phyloP scores from a whole-genome alignment of 2,797 vertebrate species.

The Microhierax caerulescens region DNA sequence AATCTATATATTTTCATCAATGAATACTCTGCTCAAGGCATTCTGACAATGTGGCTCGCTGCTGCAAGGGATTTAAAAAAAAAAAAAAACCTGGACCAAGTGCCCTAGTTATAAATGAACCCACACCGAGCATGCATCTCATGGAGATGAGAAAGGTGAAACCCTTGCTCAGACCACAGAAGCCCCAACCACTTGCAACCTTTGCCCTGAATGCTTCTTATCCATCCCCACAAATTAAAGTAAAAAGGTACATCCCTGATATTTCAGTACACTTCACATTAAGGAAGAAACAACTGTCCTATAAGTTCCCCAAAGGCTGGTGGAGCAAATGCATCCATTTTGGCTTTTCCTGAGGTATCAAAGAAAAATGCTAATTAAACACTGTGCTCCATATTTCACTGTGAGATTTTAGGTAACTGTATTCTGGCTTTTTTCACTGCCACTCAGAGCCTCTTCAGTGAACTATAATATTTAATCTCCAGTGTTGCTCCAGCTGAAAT shows the following conservation, averaged over 20 bases:
- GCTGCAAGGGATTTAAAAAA: not conserved
- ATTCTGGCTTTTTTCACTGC: conserved; percentile 64
- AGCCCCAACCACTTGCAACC: not conserved
- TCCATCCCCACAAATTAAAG: not conserved
- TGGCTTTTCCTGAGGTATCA: conserved; percentile 42
- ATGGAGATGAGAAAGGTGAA: not conserved
- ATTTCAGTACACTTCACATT: conserved; percentile 13
- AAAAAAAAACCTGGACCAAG: not conserved
- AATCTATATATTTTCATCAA: not conserved
- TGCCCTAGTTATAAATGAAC: not conserved
- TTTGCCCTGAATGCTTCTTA: not conserved
- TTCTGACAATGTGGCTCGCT: not conserved
- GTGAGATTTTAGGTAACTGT: conserved; percentile 11
- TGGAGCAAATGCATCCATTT: not conserved
- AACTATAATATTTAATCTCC: conserved; percentile 54
- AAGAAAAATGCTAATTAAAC: conserved; percentile 63
- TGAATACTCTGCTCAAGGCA: not conserved
- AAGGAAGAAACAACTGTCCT: conserved; percentile 23
- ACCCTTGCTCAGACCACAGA: not conserved
- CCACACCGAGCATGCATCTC: not conserved
- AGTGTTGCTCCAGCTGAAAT: conserved; percentile 30
- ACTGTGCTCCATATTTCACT: not conserved
- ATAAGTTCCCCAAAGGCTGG: not conserved
- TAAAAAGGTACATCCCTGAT: not conserved
- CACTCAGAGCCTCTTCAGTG: conserved; percentile 23